Evolutionary conservation across 2,113 vertebrate genomes (phyloP), one percentile per base, ranked within the genome.

Genomic region (Anthoscopus minutus): DNA sequence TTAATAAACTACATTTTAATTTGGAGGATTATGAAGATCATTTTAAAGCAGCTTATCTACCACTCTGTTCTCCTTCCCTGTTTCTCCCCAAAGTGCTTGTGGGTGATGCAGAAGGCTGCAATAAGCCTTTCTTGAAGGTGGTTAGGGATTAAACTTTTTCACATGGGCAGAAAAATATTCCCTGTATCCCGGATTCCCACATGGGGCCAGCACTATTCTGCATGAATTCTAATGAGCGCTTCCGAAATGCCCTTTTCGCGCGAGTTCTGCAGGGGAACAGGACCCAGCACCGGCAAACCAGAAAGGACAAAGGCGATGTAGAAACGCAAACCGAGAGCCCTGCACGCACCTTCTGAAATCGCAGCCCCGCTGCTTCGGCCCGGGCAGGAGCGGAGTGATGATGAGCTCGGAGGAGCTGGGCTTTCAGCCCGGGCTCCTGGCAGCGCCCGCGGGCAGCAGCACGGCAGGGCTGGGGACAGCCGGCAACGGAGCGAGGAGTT

Each of bases 1-100:
- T 76, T 83, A 73, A 66, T 80, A 88, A 80, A 86, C 74, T 15
- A 80, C 42, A 8, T 70, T 88, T 88, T 77, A 77, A 96, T 92
- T 88, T 67, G 22, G 67, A 90, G 88, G 92, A 92, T 93, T 88
- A 77, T 16, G 33, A 88, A 83, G 85, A 90, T 88, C 54, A 13
- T 58, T 92, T 88, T 50, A 90, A 96, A 94, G 85, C 74, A 87
- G 89, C 65, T 91, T 94, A 82, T 93, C 85, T 67, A 81, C 73
- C 47, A 12, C 44, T 48, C 25, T 69, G 24, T 70, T 88, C 79
- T 93, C 76, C 76, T 81, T 92, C 83, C 71, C 38, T 57, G 45
- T 25, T 91, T 83, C 62, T 37, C 87, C 89, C 92, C 35, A 1
- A 47, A 87, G 89, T 48, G 57, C 57, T 81, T 15, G 61, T 79